Percentiles rank a stretch among this genome's conserved stretches.
phyloP scores from a whole-genome alignment of 2,888 invertebrate species.

The Drosophila paranaensis region DNA sequence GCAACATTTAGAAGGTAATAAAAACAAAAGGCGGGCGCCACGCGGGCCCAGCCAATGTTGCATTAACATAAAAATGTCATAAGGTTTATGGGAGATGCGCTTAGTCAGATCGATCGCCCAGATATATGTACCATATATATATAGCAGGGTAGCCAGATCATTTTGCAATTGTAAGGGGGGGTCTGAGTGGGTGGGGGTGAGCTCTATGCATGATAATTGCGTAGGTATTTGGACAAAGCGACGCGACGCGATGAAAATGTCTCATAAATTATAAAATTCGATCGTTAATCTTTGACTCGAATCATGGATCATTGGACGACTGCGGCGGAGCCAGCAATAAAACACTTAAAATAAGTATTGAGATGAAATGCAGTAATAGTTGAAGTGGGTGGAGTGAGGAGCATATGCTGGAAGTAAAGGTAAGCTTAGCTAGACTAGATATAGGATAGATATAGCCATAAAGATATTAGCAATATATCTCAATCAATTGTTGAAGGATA shows the following conservation, averaged over 20 bases:
- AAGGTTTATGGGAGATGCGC: slow-evolving; percentile 74
- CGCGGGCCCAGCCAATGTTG: slow-evolving; percentile 53
- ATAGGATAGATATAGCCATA: neutral
- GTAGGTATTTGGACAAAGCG: slow-evolving; percentile 32
- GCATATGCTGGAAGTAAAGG: too few relatives aligned
- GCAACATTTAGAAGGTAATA: slow-evolving; percentile 79
- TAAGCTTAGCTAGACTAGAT: neutral
- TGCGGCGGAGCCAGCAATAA: slow-evolving; percentile 11
- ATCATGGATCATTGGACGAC: slow-evolving; percentile 43
- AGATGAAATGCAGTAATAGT: neutral
- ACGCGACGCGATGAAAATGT: slow-evolving; percentile 11
- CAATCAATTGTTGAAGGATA: too few relatives aligned
- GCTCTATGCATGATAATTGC: slow-evolving; percentile 15
- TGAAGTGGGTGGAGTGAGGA: too few relatives aligned
- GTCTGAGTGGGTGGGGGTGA: neutral
- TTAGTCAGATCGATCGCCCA: slow-evolving; percentile 65
- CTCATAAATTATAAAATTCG: slow-evolving; percentile 61
- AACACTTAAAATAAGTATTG: slow-evolving; percentile 24
- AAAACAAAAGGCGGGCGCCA: slow-evolving; percentile 65
- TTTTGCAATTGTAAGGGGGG: slow-evolving; percentile 62
- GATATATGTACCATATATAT: slow-evolving; percentile 36
- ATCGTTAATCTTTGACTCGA: slow-evolving; percentile 61
- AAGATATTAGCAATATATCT: neutral
- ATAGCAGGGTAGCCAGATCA: slow-evolving; percentile 23
- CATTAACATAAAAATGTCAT: slow-evolving; percentile 82